Conservation (phyloP, 1,140 invertebrate genomes). For the Paraescarpia echinospica region DNA sequence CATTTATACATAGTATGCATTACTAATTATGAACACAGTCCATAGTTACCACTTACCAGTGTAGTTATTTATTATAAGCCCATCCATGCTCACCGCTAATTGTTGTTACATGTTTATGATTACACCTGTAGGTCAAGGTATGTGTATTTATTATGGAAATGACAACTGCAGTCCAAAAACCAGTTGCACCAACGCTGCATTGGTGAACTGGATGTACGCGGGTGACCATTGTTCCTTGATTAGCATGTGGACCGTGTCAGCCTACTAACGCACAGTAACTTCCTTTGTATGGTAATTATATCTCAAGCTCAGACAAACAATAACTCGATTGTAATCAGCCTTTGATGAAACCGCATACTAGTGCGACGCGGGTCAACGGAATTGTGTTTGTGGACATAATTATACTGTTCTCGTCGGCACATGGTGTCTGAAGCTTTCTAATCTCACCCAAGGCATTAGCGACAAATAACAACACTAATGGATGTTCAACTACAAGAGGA, state of each 20-base stretch:
- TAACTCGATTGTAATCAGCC: neutral
- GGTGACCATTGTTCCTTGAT: neutral
- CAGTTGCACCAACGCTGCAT: neutral
- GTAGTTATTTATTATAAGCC: neutral
- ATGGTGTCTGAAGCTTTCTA: neutral
- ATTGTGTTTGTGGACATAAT: neutral
- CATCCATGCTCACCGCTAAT: neutral
- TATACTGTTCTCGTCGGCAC: neutral
- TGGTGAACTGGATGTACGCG: neutral
- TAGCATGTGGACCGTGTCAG: neutral
- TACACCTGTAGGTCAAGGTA: neutral
- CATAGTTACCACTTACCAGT: neutral
- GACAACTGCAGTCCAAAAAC: neutral
- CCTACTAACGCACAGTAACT: neutral
- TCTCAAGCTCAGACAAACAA: neutral
- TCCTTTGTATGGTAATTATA: neutral
- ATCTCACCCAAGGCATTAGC: neutral
- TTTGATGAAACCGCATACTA: neutral
- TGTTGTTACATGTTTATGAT: neutral
- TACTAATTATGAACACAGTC: neutral
- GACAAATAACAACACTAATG: neutral
- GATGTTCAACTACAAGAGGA: neutral
- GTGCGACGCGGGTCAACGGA: neutral
- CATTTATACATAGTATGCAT: no score
- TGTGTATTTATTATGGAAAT: neutral